phyloP scores from a whole-genome alignment of 2,888 invertebrate species.

The Lithophane socia region DNA sequence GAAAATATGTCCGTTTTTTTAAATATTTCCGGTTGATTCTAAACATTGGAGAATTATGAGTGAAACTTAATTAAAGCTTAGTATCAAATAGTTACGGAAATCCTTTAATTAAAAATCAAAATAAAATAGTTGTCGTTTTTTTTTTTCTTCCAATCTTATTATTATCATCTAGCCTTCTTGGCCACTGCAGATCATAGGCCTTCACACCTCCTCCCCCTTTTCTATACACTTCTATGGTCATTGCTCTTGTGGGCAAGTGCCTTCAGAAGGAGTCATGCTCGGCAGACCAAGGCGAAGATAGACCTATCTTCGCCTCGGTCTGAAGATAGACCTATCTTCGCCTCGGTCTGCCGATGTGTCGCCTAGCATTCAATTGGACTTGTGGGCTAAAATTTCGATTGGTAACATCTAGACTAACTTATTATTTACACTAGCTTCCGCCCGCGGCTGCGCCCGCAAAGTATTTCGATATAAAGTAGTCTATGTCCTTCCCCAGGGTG shows the following conservation, averaged over 20 bases:
- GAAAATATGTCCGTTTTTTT: constrained; percentile 12
- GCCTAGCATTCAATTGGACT: no score
- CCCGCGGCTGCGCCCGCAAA: no score
- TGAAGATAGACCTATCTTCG: no score
- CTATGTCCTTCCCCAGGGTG: no score
- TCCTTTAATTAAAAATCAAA: constrained; percentile 11
- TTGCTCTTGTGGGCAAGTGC: background rate
- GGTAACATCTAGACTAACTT: background rate
- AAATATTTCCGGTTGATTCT: constrained; percentile 26
- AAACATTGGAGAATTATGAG: constrained; percentile 33
- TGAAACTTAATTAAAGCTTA: constrained; percentile 36
- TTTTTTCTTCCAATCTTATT: background rate
- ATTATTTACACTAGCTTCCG: background rate
- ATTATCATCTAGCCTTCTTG: background rate
- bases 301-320: no score
- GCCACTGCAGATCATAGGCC: background rate
- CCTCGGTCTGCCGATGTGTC: background rate
- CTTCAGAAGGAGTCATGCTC: background rate
- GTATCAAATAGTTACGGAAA: constrained; percentile 28
- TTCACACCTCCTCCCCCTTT: background rate
- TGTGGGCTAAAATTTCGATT: no score
- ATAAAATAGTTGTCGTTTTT: background rate
- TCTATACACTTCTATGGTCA: no score
- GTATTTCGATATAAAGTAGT: no score
- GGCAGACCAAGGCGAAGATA: constrained; percentile 1